phyloP scores from a whole-genome alignment of 2,113 vertebrate species.

The Cyrtonyx montezumae region DNA sequence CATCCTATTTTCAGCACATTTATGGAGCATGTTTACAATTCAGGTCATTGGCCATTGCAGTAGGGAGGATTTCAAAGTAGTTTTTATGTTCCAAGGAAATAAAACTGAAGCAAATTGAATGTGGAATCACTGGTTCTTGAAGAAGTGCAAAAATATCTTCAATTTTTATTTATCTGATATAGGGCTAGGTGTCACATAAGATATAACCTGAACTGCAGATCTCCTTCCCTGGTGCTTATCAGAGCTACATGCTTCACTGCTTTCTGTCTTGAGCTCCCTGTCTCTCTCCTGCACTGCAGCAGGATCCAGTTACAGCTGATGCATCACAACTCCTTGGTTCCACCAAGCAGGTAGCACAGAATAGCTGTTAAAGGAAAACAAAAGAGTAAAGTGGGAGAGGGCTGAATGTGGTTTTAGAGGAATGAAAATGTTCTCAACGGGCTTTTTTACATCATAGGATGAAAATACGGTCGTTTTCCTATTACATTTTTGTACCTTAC shows the following conservation, averaged over 20 bases:
- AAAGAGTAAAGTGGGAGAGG: not conserved
- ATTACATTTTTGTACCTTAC: not conserved
- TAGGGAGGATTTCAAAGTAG: not conserved
- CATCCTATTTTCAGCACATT: not conserved
- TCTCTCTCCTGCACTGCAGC: not conserved
- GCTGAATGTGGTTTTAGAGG: not conserved
- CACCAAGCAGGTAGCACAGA: not conserved
- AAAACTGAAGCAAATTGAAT: not conserved
- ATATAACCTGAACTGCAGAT: conserved; percentile 7
- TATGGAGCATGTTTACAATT: not conserved
- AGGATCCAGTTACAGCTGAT: not conserved
- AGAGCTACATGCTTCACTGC: not conserved
- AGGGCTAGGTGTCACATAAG: not conserved
- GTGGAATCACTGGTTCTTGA: not conserved
- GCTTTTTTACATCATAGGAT: not conserved
- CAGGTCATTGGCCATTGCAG: not conserved
- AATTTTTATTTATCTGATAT: not conserved
- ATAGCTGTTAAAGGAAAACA: not conserved
- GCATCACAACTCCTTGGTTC: not conserved
- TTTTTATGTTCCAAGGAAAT: not conserved
- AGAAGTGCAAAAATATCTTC: not conserved
- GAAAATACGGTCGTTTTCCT: not conserved
- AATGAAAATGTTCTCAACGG: not conserved
- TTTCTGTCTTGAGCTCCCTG: not conserved
- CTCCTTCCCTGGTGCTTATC: conserved; percentile 1